Percentiles rank a stretch among this genome's conserved stretches.
These are phyloP conservation scores for Encarsia formosa DNA, from an alignment of 2,888 invertebrate species.

Conservation along the genomic window DNA sequence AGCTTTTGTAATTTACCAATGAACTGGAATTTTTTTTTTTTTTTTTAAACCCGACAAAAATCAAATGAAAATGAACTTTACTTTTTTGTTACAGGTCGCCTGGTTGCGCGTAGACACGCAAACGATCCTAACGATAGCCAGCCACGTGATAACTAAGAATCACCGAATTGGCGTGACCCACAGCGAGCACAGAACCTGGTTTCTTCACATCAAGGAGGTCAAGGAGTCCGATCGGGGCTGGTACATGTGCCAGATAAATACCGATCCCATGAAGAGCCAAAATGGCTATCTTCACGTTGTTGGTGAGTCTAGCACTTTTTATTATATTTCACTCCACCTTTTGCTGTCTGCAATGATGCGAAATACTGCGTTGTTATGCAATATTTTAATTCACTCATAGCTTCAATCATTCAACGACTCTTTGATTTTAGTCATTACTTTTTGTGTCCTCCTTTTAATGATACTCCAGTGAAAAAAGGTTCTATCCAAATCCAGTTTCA, in stretches of 20 bases:
- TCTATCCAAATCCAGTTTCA: too few relatives aligned
- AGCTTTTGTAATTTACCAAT: too few relatives aligned
- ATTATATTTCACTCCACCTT: not conserved
- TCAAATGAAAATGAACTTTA: not conserved
- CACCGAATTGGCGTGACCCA: slow-evolving; percentile 77
- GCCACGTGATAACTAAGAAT: slow-evolving; percentile 86
- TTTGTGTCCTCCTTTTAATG: too few relatives aligned
- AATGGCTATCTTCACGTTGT: slow-evolving; percentile 64
- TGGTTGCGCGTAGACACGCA: slow-evolving; percentile 89
- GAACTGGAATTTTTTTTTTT: too few relatives aligned
- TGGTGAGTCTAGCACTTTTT: slow-evolving; percentile 52
- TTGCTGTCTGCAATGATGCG: too few relatives aligned
- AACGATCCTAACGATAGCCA: slow-evolving; percentile 83
- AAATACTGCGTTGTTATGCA: too few relatives aligned
- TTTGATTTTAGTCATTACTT: too few relatives aligned
- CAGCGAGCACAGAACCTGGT: slow-evolving; percentile 78
- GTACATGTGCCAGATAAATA: slow-evolving; percentile 77
- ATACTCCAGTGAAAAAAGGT: too few relatives aligned
- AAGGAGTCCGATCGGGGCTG: slow-evolving; percentile 75
- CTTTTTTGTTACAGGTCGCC: slow-evolving; percentile 65
- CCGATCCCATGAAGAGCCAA: slow-evolving; percentile 73
- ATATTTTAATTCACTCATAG: too few relatives aligned
- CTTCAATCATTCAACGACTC: too few relatives aligned
- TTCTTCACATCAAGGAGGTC: slow-evolving; percentile 74
- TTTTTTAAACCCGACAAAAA: too few relatives aligned